Conservation (phyloP, 2,113 vertebrate species). For the Eonycteris spelaea region DNA sequence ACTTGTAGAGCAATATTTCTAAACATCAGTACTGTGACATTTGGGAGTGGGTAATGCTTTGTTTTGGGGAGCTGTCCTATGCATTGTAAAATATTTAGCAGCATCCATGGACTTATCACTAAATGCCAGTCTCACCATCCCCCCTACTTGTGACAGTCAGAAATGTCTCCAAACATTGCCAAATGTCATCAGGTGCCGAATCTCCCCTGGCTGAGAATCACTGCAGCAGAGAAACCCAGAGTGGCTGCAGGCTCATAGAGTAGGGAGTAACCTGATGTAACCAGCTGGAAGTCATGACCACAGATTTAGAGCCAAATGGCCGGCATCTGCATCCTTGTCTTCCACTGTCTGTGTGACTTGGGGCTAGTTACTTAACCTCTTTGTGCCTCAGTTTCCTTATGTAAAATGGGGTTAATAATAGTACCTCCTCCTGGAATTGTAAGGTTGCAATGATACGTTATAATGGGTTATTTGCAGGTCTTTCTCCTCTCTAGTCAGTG, state of each 20-base stretch:
- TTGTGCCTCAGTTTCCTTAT: neutral
- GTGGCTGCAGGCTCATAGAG: neutral
- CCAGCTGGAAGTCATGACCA: neutral
- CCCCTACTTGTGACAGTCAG: neutral
- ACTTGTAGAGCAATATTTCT: neutral
- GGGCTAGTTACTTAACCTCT: neutral
- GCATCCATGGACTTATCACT: neutral
- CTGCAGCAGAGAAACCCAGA: neutral
- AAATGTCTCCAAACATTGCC: neutral
- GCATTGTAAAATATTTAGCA: rapidly evolving
- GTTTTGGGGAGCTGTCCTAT: neutral
- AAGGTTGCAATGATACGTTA: neutral
- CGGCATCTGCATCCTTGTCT: neutral
- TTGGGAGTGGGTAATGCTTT: neutral
- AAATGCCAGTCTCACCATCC: neutral
- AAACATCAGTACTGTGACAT: rapidly evolving
- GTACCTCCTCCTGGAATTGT: neutral
- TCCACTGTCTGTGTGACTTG: neutral
- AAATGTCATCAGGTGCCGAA: neutral
- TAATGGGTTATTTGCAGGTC: neutral
- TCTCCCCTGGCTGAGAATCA: neutral
- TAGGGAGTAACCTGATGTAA: neutral
- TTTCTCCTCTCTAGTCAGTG: neutral
- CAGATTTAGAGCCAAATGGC: neutral
- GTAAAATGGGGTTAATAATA: neutral